Evolutionary conservation across 2,888 invertebrate genomes (phyloP), one percentile per base, ranked within the genome.

Genomic region (Notodonta ziczac): DNA sequence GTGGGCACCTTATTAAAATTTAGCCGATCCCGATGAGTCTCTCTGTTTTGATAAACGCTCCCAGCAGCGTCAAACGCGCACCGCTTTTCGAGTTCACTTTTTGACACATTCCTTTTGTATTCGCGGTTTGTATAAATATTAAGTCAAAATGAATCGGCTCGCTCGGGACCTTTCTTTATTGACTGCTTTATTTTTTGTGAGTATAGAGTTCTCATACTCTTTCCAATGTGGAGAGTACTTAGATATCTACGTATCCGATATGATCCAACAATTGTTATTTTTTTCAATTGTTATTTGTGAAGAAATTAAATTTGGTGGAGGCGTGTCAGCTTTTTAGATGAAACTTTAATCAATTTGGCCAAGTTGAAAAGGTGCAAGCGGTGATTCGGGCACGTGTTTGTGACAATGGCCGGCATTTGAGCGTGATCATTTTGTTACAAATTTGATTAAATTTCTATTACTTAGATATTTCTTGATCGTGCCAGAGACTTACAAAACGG

Each of bases 1-100:
- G 93, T 93, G 89, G 91, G 88, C 87, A 91, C 89, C 93, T 93
- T 93, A 93, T 93, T 93, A 93, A 93, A 93, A 92, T 90, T 91
- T 90, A 85, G 88, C 89, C 86, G 87, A 87, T 85, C 85, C 80
- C 87, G 90, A 91, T 90, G 89, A 87, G 86, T 85, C 87, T 87
- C 83, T 85, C 83, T 93, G 92, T 93, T 93, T 90, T 93, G 88
- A 91, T 92, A 93, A 92, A 87, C 81, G 85, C 87, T 86, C 87
- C 83, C 82, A 80, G 78, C 77, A 81, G 82, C 83, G 81, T 82
- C 83, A 83, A 83, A 85, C 84, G 81, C 63, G 70, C 74, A 76
- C 81, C 79, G 81, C 76, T 68, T 62, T 56, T 81, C 80, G 77
- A 84, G 80, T 80, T 83, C 82, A 74, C 69, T 78, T 86, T 86